Evolutionary conservation across 2,797 vertebrate species (phyloP).

Genomic region (Steatocranus sp.): DNA sequence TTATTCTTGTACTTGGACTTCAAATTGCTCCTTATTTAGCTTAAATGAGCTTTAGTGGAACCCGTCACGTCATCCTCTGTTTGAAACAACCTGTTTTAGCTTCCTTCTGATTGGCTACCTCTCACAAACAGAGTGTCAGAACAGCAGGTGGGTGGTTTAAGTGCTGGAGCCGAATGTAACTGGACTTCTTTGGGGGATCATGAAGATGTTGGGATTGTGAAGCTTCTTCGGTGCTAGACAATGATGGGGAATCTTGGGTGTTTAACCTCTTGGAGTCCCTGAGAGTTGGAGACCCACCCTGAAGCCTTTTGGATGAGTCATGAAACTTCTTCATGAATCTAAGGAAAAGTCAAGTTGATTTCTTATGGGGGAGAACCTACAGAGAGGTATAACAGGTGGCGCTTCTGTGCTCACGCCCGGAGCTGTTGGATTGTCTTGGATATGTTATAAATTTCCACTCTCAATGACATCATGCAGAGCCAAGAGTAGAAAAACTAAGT

Average conservation of each 20-base stretch:
- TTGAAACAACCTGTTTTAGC: not conserved
- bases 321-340: not conserved
- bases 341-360: not conserved
- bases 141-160: not conserved
- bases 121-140: not conserved
- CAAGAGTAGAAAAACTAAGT: not conserved
- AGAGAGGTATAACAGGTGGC: not conserved
- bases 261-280: not conserved
- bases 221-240: not conserved
- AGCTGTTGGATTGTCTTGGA: not conserved
- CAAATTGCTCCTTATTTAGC: not conserved
- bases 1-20: not conserved
- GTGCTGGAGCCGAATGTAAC: not conserved
- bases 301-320: not conserved
- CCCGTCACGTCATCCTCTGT: accelerated
- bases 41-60: not conserved
- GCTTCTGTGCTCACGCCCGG: not conserved
- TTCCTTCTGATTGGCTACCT: not conserved
- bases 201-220: not conserved
- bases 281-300: not conserved
- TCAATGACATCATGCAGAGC: not conserved
- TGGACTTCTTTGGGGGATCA: not conserved
- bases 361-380: not conserved
- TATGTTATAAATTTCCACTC: not conserved
- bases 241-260: not conserved